Base-by-base conservation (phyloP, 2,888 invertebrate genomes). In the Cerastoderma edule region DNA sequence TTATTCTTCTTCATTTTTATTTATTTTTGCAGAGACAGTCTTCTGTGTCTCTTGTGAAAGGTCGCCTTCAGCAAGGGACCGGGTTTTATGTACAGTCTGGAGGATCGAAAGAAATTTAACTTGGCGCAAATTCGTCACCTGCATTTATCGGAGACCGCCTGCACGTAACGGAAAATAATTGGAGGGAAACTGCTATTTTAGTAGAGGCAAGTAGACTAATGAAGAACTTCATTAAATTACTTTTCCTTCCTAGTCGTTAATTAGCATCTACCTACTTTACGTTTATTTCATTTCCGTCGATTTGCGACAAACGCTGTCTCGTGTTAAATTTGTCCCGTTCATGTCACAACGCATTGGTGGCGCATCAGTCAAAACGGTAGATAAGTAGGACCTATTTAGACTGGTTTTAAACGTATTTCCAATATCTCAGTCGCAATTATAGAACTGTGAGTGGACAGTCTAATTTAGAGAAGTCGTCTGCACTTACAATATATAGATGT, bases 381-480 rank as follows among this genome's bases (percentile, higher is more conserved):
- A 60, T 60, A 60, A 60, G 39, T 60, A 60, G 60, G 60, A 60
- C 60, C 60, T 60, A 60, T 60, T 60, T 60, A 60, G 60, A 60
- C 60, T 60, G 60, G 60, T 33, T 60, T 60, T 60, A 60, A 60
- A 60, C 60, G 24, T 60, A 60, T 60, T 60, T 60, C 60, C 60
- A 60, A 60, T 60, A 60, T 60, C 60, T 60, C 60, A 60, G 60
- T 60, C 60, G 35, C 22, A 32, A 60, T 60, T 60, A 60, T 35
- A 35, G 60, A 60, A 60, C 60, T 33, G 33, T 22, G 27, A 60
- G 60, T 60, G 60, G 60, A 60, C 60, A 60, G 60, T 60, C 60
- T 60, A 60, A 60, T 60, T 60, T 39, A 60, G 60, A 27, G 60
- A 33, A 33, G 60, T 60, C 39, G 60, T 60, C 60, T 60, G 60